Percentiles rank a stretch among this genome's conserved stretches.
phyloP scores from a whole-genome alignment of 2,797 vertebrate species.

The Prunella strophiata region DNA sequence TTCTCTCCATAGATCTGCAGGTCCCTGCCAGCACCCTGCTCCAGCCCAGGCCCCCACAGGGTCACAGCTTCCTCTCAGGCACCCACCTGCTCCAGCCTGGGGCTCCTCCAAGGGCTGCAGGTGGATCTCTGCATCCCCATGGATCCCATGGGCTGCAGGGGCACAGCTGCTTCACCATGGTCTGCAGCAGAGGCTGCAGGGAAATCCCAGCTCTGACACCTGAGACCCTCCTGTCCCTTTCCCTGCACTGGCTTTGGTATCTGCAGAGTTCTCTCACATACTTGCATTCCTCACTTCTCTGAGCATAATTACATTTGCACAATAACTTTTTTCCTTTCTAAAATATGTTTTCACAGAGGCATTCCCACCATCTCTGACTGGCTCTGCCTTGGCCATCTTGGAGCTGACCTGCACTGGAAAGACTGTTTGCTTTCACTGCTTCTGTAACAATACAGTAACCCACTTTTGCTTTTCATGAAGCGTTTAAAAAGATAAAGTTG shows the following conservation, averaged over 20 bases:
- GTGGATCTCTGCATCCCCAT: background rate
- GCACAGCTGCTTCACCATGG: background rate
- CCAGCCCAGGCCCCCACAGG: accelerated
- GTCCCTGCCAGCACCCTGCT: background rate
- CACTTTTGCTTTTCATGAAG: background rate
- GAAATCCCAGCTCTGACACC: background rate
- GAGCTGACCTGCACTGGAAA: background rate
- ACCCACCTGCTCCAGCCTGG: accelerated
- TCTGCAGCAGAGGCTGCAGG: accelerated
- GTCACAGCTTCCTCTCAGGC: background rate
- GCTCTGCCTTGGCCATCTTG: background rate
- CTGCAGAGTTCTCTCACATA: background rate
- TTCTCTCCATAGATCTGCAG: no score
- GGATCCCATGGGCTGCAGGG: no score
- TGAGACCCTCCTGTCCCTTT: background rate
- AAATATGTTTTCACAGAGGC: background rate
- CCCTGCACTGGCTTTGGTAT: background rate
- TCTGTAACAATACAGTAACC: background rate
- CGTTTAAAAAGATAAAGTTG: background rate
- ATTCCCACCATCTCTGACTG: background rate
- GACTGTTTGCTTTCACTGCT: background rate
- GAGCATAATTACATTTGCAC: background rate
- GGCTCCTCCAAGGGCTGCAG: accelerated
- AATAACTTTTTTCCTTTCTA: background rate
- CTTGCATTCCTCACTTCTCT: background rate